A percentile compares a stretch with the other conserved stretches of the same genome.
Evolutionary conservation across 2,888 invertebrate genomes (phyloP).

Genomic region (Lasius fuliginosus): DNA sequence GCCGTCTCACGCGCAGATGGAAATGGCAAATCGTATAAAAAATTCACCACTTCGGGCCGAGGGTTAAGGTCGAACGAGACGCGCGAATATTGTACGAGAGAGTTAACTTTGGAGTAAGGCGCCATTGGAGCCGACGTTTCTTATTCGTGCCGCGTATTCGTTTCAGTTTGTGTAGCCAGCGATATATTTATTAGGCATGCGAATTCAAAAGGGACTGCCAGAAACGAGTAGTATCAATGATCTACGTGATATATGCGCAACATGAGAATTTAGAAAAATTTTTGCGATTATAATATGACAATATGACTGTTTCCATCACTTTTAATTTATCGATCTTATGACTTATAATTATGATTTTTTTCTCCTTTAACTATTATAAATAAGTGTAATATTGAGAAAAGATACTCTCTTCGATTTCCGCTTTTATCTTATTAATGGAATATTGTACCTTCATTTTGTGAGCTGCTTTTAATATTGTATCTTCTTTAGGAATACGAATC

Average conservation of each 20-base stretch:
- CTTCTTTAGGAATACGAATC: neutral
- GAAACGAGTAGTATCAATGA: constrained; percentile 30
- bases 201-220: constrained; percentile 13
- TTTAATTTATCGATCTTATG: neutral
- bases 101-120: constrained; percentile 39
- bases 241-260: constrained; percentile 1
- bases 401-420: neutral
- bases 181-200: constrained; percentile 44
- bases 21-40: constrained; percentile 64
- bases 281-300: neutral
- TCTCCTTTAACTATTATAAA: neutral
- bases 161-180: constrained; percentile 41
- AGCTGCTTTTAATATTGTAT: neutral
- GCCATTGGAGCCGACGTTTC: constrained; percentile 31
- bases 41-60: constrained; percentile 53
- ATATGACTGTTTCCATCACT: neutral
- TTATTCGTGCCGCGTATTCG: constrained; percentile 44
- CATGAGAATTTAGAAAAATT: neutral
- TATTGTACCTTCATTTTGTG: neutral
- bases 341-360: neutral
- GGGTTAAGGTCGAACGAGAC: constrained; percentile 44
- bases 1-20: constrained; percentile 44
- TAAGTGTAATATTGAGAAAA: neutral
- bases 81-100: constrained; percentile 50
- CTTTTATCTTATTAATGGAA: neutral